Conservation (phyloP, 1,140 invertebrate genomes). For the Oryzaephilus surinamensis region DNA sequence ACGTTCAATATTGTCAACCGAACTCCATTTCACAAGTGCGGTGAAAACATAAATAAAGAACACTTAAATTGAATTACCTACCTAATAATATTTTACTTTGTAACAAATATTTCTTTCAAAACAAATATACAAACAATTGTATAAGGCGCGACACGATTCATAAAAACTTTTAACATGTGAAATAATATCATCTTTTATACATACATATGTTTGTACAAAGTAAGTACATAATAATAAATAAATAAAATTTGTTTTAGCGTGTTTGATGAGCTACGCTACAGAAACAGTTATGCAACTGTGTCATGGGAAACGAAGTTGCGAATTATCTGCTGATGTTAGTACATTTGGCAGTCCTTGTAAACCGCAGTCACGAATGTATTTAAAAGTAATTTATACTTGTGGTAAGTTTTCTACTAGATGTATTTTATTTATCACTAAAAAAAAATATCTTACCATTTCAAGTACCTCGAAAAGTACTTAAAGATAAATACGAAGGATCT, state of each 20-base stretch:
- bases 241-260: constrained; percentile 71
- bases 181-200: too few relatives aligned
- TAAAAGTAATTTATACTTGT: constrained; percentile 88
- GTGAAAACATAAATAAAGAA: too few relatives aligned
- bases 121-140: too few relatives aligned
- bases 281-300: constrained; percentile 82
- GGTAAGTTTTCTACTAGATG: constrained; percentile 54
- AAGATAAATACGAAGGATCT: constrained; percentile 62
- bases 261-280: constrained; percentile 74
- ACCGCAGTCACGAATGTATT: constrained; percentile 72
- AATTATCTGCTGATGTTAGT: constrained; percentile 66
- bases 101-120: too few relatives aligned
- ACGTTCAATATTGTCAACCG: too few relatives aligned
- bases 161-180: too few relatives aligned
- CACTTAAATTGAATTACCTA: too few relatives aligned
- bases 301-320: constrained; percentile 76
- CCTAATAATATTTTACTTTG: too few relatives aligned
- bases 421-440: neutral
- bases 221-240: too few relatives aligned
- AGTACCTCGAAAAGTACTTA: constrained; percentile 76
- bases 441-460: constrained; percentile 31
- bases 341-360: constrained; percentile 81
- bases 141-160: too few relatives aligned
- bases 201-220: too few relatives aligned
- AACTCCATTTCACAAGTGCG: too few relatives aligned